A percentile compares a stretch with the other conserved stretches of the same genome.
These are phyloP conservation scores for Clytia hemisphaerica DNA, from an alignment of 30 jellyfish, hydroid and myxozoan species.

Conservation along the genomic window DNA sequence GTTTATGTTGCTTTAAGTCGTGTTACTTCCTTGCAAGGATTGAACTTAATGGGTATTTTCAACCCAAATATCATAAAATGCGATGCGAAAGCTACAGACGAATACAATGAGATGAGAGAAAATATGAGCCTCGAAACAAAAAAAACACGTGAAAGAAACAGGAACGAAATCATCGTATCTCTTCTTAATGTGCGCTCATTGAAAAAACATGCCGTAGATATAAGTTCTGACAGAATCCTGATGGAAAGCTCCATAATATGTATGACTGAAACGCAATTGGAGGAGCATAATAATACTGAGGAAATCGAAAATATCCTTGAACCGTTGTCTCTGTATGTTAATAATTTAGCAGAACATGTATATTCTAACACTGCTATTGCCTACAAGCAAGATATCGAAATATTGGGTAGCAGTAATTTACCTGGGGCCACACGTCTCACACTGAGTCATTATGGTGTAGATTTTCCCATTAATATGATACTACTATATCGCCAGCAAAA, in stretches of 20 bases:
- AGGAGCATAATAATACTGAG: neutral
- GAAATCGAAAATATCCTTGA: neutral
- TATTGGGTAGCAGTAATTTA: neutral
- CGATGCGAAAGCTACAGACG: neutral
- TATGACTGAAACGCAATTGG: constrained; percentile 25
- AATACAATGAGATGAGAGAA: constrained; percentile 1
- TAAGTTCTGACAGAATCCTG: neutral
- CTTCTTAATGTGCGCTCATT: constrained; percentile 17
- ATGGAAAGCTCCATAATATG: neutral
- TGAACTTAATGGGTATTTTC: neutral
- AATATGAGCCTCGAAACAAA: neutral
- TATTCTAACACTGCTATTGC: constrained; percentile 20
- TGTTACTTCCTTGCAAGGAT: neutral
- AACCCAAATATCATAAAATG: too few species aligned
- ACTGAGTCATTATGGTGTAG: neutral
- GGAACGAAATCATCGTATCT: neutral
- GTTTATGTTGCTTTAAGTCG: too few species aligned
- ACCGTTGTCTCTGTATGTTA: neutral
- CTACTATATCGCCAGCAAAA: neutral
- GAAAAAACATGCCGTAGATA: constrained; percentile 20
- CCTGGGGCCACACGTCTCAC: neutral
- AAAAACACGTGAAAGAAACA: neutral
- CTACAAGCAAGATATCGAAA: neutral
- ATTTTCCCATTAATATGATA: neutral
- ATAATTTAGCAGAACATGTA: neutral